Evolutionary conservation across 2,888 invertebrate genomes (phyloP).

Genomic region (Chymomyza procnemis): DNA sequence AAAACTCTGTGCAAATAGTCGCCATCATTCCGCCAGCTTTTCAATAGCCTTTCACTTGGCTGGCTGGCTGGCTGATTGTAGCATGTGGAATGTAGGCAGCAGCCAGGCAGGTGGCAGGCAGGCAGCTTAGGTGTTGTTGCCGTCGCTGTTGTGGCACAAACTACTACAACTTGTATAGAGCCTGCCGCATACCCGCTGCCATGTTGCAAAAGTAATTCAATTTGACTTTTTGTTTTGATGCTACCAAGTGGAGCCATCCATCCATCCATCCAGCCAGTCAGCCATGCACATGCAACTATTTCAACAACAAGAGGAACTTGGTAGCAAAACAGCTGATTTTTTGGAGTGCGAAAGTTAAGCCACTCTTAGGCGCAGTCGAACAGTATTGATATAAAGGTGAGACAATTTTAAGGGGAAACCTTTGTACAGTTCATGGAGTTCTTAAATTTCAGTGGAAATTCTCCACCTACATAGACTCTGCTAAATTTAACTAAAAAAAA

Average conservation of each 20-base stretch:
- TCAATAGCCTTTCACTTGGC: constrained; percentile 52
- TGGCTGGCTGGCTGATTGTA: constrained; percentile 12
- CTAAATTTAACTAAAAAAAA: no score
- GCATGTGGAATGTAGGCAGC: neutral
- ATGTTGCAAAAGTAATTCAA: constrained; percentile 64
- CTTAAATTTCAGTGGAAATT: no score
- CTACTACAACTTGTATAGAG: constrained; percentile 13
- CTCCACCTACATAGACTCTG: no score
- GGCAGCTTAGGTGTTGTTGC: constrained; percentile 21
- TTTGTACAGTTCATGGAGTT: neutral
- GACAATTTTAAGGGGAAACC: neutral
- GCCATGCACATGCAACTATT: neutral
- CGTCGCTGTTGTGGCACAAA: constrained; percentile 7
- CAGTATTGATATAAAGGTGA: neutral
- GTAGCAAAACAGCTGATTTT: neutral
- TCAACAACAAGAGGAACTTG: constrained; percentile 4
- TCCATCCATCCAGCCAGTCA: neutral
- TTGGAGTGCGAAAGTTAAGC: neutral
- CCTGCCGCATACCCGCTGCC: constrained; percentile 24
- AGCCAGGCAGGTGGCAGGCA: no score
- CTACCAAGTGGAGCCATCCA: constrained; percentile 10
- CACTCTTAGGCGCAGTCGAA: constrained; percentile 10
- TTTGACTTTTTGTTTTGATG: constrained; percentile 57
- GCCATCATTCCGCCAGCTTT: constrained; percentile 18
- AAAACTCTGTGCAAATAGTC: constrained; percentile 12